Evolutionary conservation across 2,797 vertebrate species (phyloP).

Genomic region (Sebastes diploproa): DNA sequence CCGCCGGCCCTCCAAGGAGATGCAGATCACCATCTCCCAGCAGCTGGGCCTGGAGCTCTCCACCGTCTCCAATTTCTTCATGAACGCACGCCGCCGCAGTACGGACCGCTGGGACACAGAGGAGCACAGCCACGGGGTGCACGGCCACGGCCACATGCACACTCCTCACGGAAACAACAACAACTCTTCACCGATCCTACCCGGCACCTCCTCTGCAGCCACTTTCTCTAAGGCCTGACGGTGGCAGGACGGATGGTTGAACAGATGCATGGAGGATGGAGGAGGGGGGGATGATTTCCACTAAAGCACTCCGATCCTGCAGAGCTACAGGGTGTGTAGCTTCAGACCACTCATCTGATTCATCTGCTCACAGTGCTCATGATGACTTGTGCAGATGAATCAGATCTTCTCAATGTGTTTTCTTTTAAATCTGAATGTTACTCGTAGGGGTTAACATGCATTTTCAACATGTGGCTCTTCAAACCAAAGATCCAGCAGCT

Average conservation of each 20-base stretch:
- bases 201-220: conserved; percentile 86
- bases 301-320: conserved; percentile 17
- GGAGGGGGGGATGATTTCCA: conserved; percentile 8
- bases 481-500: conserved; percentile 68
- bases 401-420: conserved; percentile 40
- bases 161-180: conserved; percentile 62
- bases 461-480: conserved; percentile 28
- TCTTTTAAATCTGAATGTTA: conserved; percentile 41
- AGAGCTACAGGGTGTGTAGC: conserved; percentile 49
- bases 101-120: conserved; percentile 94
- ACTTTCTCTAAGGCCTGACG: conserved; percentile 95
- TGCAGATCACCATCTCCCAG: conserved; percentile 98
- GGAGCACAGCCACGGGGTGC: conserved; percentile 86
- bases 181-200: conserved; percentile 71
- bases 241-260: conserved; percentile 12
- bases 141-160: conserved; percentile 76
- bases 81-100: conserved; percentile 95
- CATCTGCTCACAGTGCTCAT: conserved; percentile 44
- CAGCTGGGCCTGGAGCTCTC: conserved; percentile 96
- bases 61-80: conserved; percentile 99
- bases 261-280: conserved; percentile 27
- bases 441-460: conserved; percentile 19
- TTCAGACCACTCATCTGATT: conserved; percentile 43
- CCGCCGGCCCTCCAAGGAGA: conserved; percentile 97
- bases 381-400: conserved; percentile 55